Base-by-base conservation (phyloP, 2,888 invertebrate genomes). In the Pinctada fucata region DNA sequence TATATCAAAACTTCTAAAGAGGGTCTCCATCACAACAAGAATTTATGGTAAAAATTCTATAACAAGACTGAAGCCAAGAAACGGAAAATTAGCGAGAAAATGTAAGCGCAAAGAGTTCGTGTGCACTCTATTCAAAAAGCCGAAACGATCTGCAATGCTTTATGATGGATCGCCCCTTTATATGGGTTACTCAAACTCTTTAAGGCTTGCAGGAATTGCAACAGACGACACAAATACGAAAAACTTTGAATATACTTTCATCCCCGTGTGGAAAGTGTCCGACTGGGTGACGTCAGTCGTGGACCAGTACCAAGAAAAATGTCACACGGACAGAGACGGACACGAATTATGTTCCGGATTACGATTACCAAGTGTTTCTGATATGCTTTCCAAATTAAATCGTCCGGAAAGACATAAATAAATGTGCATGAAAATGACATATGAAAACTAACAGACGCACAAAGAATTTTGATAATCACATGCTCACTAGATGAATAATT, bases 191-290 rank as follows among this genome's bases (percentile, higher is more conserved):
- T 82, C 84, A 71, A 84, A 83, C 31, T 70, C 82, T 4, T 82
- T 84, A 76, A 81, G 84, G 71, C 63, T 84, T 1, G 84, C 83
- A 3, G 86, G 86, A 8, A 52, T 86, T n/a, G 86, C 85, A 0
- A 68, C 58, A 13, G 72, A 76, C 5, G 49, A 49, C 1, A 79
- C 79, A 47, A 63, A 58, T n/a, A 72, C 78, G 8, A 76, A 78
- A 2, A 76, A 78, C n/a, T 16, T 47, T n/a, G 67, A 76, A 13
- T 72, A 76, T 64, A 64, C 51, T 10, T 86, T 85, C 67, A 84
- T 84, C 13, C 86, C 86, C 3, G 72, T 86, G 3, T 86, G 86
- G 86, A 78, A 79, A 2, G 71, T 81, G 6, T 79, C 81, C 3
- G 72, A 82, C 13, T 86, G 86, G 86, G 79, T 84, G 3, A 81